A percentile compares a stretch with the other conserved stretches of the same genome.
These are phyloP conservation scores for Lepus americanus DNA, from an alignment of 2,113 vertebrate species.

Conservation along the genomic window DNA sequence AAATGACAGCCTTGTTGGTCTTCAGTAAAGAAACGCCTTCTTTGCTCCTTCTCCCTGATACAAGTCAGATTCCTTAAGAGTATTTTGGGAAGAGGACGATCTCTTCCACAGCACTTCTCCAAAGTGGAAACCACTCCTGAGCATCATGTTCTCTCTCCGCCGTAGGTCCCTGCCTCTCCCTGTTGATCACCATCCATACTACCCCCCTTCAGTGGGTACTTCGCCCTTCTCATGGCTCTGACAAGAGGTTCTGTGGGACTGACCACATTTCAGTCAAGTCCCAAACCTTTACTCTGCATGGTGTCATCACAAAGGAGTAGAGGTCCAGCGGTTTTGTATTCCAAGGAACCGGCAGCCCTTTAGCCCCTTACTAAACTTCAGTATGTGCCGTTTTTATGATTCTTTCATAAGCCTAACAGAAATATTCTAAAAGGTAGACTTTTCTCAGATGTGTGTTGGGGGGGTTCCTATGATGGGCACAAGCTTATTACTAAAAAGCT, in stretches of 20 bases:
- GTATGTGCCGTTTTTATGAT: neutral
- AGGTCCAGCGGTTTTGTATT: neutral
- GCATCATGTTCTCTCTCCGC: neutral
- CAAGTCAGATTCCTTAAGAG: neutral
- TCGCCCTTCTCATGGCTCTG: neutral
- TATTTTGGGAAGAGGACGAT: neutral
- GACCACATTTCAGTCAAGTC: neutral
- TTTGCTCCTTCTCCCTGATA: neutral
- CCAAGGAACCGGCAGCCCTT: neutral
- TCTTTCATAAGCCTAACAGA: neutral
- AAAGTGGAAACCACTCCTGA: neutral
- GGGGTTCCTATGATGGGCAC: neutral
- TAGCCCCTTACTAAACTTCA: neutral
- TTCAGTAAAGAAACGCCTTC: slow-evolving; percentile 1
- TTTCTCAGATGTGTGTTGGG: neutral
- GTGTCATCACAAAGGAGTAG: neutral
- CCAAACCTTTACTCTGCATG: neutral
- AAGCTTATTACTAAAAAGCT: neutral
- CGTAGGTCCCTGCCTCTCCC: neutral
- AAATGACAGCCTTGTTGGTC: neutral
- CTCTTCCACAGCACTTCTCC: neutral
- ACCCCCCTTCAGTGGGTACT: neutral
- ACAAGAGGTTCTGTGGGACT: neutral
- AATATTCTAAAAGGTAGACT: neutral
- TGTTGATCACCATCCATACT: neutral